These are phyloP conservation scores for Camelus dromedarius DNA, from an alignment of 2,113 vertebrate genomes.

Conservation along the genomic window DNA sequence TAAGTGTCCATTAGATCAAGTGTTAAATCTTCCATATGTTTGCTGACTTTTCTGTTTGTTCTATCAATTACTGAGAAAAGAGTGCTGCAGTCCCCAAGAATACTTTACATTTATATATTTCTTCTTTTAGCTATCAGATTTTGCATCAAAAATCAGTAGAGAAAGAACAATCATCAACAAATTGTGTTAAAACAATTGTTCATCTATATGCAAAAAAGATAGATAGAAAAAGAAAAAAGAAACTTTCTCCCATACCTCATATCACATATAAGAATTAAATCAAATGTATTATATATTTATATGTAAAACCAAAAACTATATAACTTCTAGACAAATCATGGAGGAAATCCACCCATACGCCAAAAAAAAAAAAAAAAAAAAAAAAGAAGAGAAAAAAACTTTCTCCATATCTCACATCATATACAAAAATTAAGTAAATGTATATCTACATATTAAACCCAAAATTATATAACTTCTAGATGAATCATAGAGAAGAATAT, in stretches of 20 bases:
- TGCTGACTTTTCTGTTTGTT: not conserved
- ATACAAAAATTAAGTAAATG: not conserved
- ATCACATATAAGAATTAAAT: no score
- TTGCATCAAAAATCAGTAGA: not conserved
- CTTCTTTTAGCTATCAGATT: no score
- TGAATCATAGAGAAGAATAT: not conserved
- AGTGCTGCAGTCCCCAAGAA: not conserved
- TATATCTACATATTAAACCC: not conserved
- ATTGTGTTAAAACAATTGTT: not conserved
- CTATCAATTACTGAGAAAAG: not conserved
- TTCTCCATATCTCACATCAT: not conserved
- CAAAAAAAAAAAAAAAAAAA: not conserved
- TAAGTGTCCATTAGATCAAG: not conserved
- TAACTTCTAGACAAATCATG: no score
- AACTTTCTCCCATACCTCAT: no score
- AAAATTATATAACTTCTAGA: not conserved
- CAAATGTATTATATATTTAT: no score
- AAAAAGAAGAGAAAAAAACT: not conserved
- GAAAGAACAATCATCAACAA: not conserved
- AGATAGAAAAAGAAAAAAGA: no score
- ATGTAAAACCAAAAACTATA: no score
- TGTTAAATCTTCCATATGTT: not conserved
- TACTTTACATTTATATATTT: not conserved
- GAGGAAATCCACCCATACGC: no score
- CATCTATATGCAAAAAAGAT: not conserved